Conservation (phyloP, 2,888 invertebrate genomes). For the Tetragonula carbonaria region DNA sequence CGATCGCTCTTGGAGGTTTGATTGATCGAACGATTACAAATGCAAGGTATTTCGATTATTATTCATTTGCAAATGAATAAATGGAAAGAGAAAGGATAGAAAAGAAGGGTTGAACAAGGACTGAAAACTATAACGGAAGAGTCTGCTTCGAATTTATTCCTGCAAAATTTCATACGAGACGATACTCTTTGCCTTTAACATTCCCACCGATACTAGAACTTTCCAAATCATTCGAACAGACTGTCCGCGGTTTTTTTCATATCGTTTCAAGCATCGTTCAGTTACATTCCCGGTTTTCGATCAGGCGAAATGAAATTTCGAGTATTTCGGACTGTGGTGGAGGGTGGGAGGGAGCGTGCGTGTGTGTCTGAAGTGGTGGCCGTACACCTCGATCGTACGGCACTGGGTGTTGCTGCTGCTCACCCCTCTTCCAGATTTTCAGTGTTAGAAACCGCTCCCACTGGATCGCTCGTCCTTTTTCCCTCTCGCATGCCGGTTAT, state of each 20-base stretch:
- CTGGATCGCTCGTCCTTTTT: constrained; percentile 54
- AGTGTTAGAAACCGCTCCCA: constrained; percentile 48
- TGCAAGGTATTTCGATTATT: not conserved
- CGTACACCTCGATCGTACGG: constrained; percentile 33
- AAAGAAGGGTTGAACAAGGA: no score
- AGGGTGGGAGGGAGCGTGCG: not conserved
- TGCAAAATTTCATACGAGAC: not conserved
- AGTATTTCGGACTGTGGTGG: not conserved
- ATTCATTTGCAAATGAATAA: not conserved
- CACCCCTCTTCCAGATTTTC: constrained; percentile 32
- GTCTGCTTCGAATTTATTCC: not conserved
- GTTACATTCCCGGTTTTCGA: not conserved
- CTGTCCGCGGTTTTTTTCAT: not conserved
- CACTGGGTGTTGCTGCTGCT: constrained; percentile 33
- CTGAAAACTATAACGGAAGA: no score
- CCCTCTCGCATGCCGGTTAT: constrained; percentile 61
- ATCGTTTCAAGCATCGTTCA: not conserved
- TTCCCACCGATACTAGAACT: not conserved
- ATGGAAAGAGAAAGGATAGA: no score
- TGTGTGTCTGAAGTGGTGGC: not conserved
- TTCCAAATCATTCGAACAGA: not conserved
- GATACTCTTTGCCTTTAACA: not conserved
- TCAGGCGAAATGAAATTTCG: constrained; percentile 3
- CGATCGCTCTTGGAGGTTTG: not conserved
- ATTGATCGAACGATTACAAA: not conserved